Percentiles rank a stretch among this genome's conserved stretches.
These are phyloP conservation scores for Erebia aethiops DNA, from an alignment of 2,888 invertebrate species.

Conservation along the genomic window DNA sequence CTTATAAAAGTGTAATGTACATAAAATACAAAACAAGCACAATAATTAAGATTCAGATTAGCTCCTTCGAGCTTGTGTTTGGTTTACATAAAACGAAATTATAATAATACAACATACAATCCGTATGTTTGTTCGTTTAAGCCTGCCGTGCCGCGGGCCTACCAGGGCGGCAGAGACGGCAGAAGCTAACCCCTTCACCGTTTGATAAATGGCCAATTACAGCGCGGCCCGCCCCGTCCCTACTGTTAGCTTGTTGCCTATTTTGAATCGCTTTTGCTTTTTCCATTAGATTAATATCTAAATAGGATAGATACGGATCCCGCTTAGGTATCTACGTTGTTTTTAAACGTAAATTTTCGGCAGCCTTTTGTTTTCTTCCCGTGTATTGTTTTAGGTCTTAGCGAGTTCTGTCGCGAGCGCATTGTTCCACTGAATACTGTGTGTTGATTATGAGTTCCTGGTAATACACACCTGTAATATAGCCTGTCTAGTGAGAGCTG, in stretches of 20 bases:
- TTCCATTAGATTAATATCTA: slow-evolving; percentile 84
- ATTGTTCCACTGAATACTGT: slow-evolving; percentile 39
- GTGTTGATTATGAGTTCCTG: slow-evolving; percentile 43
- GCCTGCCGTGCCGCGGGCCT: slow-evolving; percentile 52
- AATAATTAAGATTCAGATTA: slow-evolving; percentile 39
- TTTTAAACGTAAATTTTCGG: slow-evolving; percentile 81
- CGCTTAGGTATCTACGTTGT: slow-evolving; percentile 81
- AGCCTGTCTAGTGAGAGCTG: no score
- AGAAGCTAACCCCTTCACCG: slow-evolving; percentile 81
- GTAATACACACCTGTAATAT: slow-evolving; percentile 8
- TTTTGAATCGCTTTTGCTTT: slow-evolving; percentile 83
- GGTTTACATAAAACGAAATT: slow-evolving; percentile 33
- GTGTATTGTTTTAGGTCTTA: slow-evolving; percentile 68
- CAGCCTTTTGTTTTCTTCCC: slow-evolving; percentile 62
- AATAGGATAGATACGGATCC: slow-evolving; percentile 83
- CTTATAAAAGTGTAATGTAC: no score
- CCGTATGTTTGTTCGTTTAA: slow-evolving; percentile 58
- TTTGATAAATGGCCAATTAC: slow-evolving; percentile 85
- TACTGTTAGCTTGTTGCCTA: slow-evolving; percentile 83
- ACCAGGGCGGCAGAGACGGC: slow-evolving; percentile 70
- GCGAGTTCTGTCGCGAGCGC: slow-evolving; percentile 55
- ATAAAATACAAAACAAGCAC: slow-evolving; percentile 23
- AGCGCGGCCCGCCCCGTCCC: slow-evolving; percentile 75
- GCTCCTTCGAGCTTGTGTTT: slow-evolving; percentile 28
- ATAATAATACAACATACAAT: slow-evolving; percentile 35